Percentiles rank a stretch among this genome's conserved stretches.
Evolutionary conservation across 2,888 invertebrate species (phyloP).

Genomic region (Invenusta paracnida): DNA sequence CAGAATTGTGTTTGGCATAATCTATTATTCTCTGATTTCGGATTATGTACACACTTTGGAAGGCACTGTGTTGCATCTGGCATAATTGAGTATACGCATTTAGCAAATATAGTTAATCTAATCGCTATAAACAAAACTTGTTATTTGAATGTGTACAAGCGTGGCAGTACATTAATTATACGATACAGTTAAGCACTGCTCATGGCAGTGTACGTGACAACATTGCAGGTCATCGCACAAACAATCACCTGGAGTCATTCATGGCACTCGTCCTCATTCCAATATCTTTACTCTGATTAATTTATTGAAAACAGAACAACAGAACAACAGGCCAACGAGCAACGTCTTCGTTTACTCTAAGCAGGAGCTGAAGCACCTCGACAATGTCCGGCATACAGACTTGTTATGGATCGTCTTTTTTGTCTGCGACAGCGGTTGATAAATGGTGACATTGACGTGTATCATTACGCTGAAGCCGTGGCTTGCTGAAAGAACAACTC

Average conservation of each 20-base stretch:
- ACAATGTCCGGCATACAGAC: constrained; percentile 23
- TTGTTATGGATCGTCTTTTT: constrained; percentile 1
- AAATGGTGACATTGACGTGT: constrained; percentile 15
- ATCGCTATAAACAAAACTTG: no score
- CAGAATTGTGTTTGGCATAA: no score
- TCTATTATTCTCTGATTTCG: no score
- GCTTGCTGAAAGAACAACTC: background rate
- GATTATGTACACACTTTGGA: no score
- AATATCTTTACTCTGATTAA: constrained; percentile 5
- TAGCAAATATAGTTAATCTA: no score
- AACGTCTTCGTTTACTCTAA: constrained; percentile 11
- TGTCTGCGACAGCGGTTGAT: constrained; percentile 9
- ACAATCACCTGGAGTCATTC: constrained; percentile 2
- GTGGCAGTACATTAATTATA: no score
- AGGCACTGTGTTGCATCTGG: no score
- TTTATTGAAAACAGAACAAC: background rate
- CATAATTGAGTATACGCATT: no score
- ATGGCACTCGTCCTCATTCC: background rate
- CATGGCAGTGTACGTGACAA: no score
- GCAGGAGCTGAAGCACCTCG: constrained; percentile 6
- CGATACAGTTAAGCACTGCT: no score
- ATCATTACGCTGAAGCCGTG: background rate
- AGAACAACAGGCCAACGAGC: constrained; percentile 17
- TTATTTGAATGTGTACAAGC: no score
- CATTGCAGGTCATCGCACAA: constrained; percentile 12